Base-by-base conservation (phyloP, 2,113 vertebrate species). In the human region DNA sequence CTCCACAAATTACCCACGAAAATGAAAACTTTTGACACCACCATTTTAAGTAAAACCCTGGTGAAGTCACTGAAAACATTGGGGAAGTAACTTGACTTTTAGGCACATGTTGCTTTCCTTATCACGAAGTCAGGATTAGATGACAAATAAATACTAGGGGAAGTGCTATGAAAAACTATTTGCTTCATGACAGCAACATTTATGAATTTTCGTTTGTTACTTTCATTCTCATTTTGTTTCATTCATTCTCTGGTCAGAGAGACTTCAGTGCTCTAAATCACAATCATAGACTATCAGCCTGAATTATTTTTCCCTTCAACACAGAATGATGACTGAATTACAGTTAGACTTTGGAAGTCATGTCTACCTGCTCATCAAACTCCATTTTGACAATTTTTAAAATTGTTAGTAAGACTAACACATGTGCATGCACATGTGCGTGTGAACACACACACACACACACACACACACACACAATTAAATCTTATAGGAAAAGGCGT, bases 401-500 rank as follows among this genome's bases (percentile, higher is more conserved):
- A 94, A 79, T n/a, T 70, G 52, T 95, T 70, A 64, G 55, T 64
- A 90, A 91, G 95, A 96, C 70, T 75, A 89, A 97, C 66, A 94
- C 40, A 93, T 38, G 79, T 43, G 57, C 48, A 89, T 64, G 27
- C 27, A 64, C 61, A 64, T 30, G 6, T 45, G 13, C 1, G 25
- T 45, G 14, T 16, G 40, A 4, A 45, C 25, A 78, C 12, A 68
- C 82, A 64, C 64, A 61, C 38, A 84, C 45, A 30, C 59, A 89
- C 64, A 66, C 64, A 66, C 14, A 76, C 14, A 76, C 59, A 80
- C n/a, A 93, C 43, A 76, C 5, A 70, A 4, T 23, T 35, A 66
- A 80, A 81, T 93, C 90, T 72, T 94, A 55, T 4, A 97, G 84
- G 78, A 91, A 97, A 93, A 97, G 83, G 55, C 82, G 59, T 88